Evolutionary conservation across 1,140 invertebrate species (phyloP).

Genomic region (Drosophila subobscura): DNA sequence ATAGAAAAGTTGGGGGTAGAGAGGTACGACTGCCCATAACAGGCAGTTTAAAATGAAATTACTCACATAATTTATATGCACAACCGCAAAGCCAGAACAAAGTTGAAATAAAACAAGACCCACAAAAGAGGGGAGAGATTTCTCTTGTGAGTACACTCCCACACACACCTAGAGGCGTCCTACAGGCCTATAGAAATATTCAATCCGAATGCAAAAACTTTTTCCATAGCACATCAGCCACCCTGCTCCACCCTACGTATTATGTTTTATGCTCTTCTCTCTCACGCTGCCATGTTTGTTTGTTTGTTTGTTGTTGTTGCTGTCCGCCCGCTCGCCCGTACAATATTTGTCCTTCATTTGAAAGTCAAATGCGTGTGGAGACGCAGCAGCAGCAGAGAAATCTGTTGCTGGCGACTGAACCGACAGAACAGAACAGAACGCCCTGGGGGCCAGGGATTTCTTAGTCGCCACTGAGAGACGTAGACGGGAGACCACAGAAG

Average conservation of each 20-base stretch:
- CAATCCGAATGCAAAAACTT: conserved; percentile 69
- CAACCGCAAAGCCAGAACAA: conserved; percentile 52
- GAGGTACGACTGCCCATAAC: conserved; percentile 49
- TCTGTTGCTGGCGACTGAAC: conserved; percentile 63
- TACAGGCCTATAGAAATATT: conserved; percentile 27
- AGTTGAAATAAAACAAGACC: conserved; percentile 43
- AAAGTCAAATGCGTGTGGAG: conserved; percentile 79
- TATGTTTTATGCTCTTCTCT: conserved; percentile 40
- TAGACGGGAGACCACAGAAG: conserved; percentile 12
- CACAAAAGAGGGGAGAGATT: conserved; percentile 4
- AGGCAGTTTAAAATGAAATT: conserved; percentile 78
- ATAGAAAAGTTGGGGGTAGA: background rate
- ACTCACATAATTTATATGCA: conserved; percentile 79
- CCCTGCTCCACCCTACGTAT: conserved; percentile 14
- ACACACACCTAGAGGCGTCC: conserved; percentile 7
- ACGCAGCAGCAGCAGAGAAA: conserved; percentile 56
- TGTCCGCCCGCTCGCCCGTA: conserved; percentile 55
- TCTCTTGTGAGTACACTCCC: background rate
- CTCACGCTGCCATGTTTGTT: conserved; percentile 25
- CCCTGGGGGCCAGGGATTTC: conserved; percentile 21
- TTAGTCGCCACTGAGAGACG: conserved; percentile 4
- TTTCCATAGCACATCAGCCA: conserved; percentile 51
- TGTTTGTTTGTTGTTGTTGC: conserved; percentile 55
- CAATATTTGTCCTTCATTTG: conserved; percentile 82
- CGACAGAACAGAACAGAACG: conserved; percentile 24